A percentile compares a stretch with the other conserved stretches of the same genome.
Evolutionary conservation across 1,140 invertebrate genomes (phyloP).

Genomic region (Aphidius ervi): DNA sequence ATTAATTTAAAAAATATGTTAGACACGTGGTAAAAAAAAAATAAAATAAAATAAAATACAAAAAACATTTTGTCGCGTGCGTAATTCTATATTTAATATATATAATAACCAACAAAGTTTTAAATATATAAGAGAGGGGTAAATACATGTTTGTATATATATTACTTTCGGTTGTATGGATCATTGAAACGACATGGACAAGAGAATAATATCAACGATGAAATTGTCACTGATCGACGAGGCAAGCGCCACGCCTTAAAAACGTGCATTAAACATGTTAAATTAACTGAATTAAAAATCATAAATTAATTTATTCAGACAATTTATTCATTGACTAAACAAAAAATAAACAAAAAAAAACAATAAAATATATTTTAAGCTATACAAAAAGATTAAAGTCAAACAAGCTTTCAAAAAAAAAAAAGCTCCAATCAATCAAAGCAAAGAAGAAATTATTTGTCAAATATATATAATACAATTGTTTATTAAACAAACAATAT

Average conservation of each 20-base stretch:
- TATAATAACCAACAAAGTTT: not conserved
- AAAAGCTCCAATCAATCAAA: no score
- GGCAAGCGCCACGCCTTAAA: not conserved
- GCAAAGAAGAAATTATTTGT: no score
- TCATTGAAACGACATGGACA: slow-evolving; percentile 16
- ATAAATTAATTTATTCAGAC: no score
- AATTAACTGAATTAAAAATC: no score
- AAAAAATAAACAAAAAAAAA: no score
- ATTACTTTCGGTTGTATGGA: slow-evolving; percentile 12
- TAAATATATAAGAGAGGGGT: not conserved
- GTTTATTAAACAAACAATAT: no score
- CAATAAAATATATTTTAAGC: no score
- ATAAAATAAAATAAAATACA: not conserved
- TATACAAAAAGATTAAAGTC: no score
- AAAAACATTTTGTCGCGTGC: slow-evolving; percentile 25
- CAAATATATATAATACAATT: no score
- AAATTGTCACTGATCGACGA: slow-evolving; percentile 10
- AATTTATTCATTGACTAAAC: no score
- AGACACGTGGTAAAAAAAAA: slow-evolving; percentile 38
- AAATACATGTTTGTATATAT: not conserved
- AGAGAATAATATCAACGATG: not conserved
- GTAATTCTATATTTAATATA: slow-evolving; percentile 37
- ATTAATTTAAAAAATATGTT: slow-evolving; percentile 30
- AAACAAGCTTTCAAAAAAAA: no score
- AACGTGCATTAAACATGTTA: no score